Conservation (phyloP, 2,797 vertebrate genomes). For the Nyctalus aviator region DNA sequence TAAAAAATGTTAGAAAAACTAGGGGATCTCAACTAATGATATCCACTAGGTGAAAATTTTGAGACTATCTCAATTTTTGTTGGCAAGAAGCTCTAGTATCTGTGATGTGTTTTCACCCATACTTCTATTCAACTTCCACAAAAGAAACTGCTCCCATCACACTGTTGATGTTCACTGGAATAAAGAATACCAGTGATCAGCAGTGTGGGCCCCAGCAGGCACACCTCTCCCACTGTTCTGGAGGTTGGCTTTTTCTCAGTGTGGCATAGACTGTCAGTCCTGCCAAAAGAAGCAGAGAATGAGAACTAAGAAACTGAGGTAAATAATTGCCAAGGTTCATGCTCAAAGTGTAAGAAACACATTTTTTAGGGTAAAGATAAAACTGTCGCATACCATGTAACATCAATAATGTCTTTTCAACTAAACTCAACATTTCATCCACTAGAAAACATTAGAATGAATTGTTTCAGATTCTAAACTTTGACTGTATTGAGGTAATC, state of each 20-base stretch:
- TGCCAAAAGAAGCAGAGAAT: background rate
- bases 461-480: conserved; percentile 16
- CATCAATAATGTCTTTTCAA: background rate
- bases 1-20: conserved; percentile 42
- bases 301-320: rapidly evolving
- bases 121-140: background rate
- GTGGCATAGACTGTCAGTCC: background rate
- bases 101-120: background rate
- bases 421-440: background rate
- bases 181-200: background rate
- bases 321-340: background rate
- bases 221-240: rapidly evolving
- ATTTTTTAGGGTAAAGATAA: background rate
- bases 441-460: background rate
- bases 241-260: background rate
- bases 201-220: background rate
- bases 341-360: background rate
- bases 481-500: background rate
- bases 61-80: background rate
- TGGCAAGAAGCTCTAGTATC: background rate
- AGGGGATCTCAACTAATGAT: background rate
- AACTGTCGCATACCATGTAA: background rate
- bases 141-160: background rate
- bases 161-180: background rate
- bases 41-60: background rate